Evolutionary conservation across 2,797 vertebrate genomes (phyloP), one percentile per base, ranked within the genome.

Genomic region (Esox lucius): DNA sequence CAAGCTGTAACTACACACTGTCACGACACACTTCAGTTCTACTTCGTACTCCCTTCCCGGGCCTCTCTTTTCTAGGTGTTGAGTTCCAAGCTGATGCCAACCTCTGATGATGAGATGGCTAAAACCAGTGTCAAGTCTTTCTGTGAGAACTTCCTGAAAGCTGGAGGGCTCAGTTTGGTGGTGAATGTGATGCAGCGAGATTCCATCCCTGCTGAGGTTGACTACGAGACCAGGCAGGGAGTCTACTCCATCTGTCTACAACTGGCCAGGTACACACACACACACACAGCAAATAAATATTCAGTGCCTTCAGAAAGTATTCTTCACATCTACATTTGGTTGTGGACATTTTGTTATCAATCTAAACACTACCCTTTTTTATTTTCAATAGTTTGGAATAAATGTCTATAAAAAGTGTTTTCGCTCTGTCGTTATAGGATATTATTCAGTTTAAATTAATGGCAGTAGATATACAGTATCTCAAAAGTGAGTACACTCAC

Each of bases 181-280:
- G 98, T 99, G 80, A 99, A 98, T 81, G 98, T 99, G 68, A 99
- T 99, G 98, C 98, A 99, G 91, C 95, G 97, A 87, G 98, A 99
- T 80, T 99, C 98, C 75, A 97, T 99, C 81, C 98, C 98, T n/a
- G 95, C 98, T 59, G 98, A 99, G 90, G 98, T 99, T 64, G 98
- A 99, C 92, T 99, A 99, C 77, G 98, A 99, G 90, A 99, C 98
- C 75, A 95, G 98, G 87, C 98, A 99, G 84, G 98, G 98, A 46
- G 97, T 99, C 83, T 99, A 99, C 83, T 99, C 98, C 56, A 99
- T 99, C 89, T 99, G 98, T 82, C 94, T 99, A 28, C 98, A 99
- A 71, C 91, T 99, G 80, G 98, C 98, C 87, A 97, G 98, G 98
- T 99, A 79, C 19, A 80, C 80, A 33, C 24, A 69, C 31, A 70